These are phyloP conservation scores for Galleria mellonella DNA, from an alignment of 1,140 invertebrate species.

Conservation along the genomic window DNA sequence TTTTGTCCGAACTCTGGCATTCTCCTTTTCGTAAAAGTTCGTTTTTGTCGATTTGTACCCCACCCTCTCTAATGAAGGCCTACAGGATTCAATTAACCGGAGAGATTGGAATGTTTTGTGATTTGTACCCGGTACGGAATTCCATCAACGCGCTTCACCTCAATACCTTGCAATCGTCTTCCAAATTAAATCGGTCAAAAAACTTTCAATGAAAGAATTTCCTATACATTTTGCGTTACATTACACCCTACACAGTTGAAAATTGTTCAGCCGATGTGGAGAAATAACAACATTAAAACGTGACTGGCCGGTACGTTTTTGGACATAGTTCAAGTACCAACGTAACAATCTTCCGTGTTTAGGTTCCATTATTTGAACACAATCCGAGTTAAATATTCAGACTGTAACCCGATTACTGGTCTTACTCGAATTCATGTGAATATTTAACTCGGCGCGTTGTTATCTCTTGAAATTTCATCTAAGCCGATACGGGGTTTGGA, in stretches of 20 bases:
- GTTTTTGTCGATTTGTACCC: conserved; percentile 46
- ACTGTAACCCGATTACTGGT: neutral
- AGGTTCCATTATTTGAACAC: too few species aligned
- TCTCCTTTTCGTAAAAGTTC: conserved; percentile 49
- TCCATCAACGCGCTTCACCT: conserved; percentile 45
- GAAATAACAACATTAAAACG: too few species aligned
- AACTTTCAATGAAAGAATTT: conserved; percentile 9
- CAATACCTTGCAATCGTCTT: conserved; percentile 28
- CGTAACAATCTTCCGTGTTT: too few species aligned
- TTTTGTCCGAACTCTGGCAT: conserved; percentile 48
- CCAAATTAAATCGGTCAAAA: conserved; percentile 24
- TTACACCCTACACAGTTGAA: neutral
- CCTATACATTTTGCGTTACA: conserved; percentile 1
- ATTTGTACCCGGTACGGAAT: conserved; percentile 51
- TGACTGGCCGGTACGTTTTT: too few species aligned
- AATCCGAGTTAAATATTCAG: neutral
- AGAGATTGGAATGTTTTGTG: conserved; percentile 62
- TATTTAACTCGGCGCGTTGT: conserved; percentile 1
- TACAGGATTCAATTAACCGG: conserved; percentile 64
- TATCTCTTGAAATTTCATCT: neutral
- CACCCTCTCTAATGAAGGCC: conserved; percentile 56
- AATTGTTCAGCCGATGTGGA: too few species aligned
- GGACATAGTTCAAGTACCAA: too few species aligned
- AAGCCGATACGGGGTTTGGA: neutral
- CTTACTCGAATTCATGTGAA: conserved; percentile 3